Evolutionary conservation across 2,113 vertebrate species (phyloP).

Genomic region (Harpagus bidentatus): DNA sequence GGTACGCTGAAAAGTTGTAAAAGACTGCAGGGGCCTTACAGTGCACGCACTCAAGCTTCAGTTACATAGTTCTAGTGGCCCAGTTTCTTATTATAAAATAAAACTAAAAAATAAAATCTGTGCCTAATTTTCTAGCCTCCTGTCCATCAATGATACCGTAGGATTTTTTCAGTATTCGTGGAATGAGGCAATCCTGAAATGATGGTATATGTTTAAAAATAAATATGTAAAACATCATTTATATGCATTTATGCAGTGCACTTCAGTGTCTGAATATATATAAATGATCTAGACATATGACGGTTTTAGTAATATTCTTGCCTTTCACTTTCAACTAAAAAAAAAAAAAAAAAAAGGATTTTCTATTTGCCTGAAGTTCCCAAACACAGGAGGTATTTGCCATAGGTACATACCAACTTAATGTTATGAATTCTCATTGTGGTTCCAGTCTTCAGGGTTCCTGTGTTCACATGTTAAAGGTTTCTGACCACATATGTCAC

Average conservation of each 20-base stretch:
- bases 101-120: conserved; percentile 76
- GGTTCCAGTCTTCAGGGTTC: not conserved
- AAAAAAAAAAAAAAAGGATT: not conserved
- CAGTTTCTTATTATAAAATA: conserved; percentile 74
- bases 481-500: not conserved
- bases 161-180: conserved; percentile 40
- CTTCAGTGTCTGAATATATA: not conserved
- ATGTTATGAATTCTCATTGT: not conserved
- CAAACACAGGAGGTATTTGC: not conserved
- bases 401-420: not conserved
- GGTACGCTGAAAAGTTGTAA: conserved; percentile 74
- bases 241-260: not conserved
- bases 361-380: not conserved
- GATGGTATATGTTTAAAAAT: not conserved
- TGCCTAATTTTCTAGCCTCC: conserved; percentile 71
- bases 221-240: not conserved
- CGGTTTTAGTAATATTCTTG: not conserved
- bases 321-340: not conserved
- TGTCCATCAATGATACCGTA: conserved; percentile 65
- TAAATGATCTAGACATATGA: not conserved
- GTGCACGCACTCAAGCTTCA: conserved; percentile 71
- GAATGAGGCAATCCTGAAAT: conserved; percentile 38
- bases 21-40: conserved; percentile 75
- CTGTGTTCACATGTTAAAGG: not conserved
- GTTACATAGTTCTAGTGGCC: conserved; percentile 75